Percentiles rank a stretch among this genome's conserved stretches.
Evolutionary conservation across 2,888 invertebrate genomes (phyloP).

Genomic region (Cloeon dipterum): DNA sequence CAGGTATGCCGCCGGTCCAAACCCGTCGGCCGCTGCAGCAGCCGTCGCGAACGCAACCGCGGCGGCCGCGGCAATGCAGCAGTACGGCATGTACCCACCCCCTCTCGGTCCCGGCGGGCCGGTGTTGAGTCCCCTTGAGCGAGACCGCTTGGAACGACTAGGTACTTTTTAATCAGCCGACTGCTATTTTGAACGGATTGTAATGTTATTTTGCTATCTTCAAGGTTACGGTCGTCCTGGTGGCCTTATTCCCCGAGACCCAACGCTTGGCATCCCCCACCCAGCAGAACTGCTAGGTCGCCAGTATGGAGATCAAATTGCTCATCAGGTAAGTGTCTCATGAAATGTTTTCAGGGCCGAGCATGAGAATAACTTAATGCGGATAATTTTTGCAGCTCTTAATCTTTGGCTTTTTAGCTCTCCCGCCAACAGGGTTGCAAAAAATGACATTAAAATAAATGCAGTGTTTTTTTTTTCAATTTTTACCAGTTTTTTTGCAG

Average conservation of each 20-base stretch:
- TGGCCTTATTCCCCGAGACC: conserved; percentile 25
- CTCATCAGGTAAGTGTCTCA: conserved; percentile 31
- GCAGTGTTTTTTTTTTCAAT: no score
- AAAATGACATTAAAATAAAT: no score
- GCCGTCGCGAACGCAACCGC: conserved; percentile 7
- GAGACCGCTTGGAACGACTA: conserved; percentile 65
- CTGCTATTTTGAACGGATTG: conserved; percentile 1
- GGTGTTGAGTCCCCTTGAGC: conserved; percentile 51
- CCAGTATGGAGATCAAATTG: conserved; percentile 60
- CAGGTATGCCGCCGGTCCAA: conserved; percentile 16
- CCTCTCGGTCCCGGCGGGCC: conserved; percentile 26
- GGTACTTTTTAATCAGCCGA: conserved; percentile 37
- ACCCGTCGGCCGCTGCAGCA: background rate
- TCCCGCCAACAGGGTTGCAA: no score
- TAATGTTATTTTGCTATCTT: background rate
- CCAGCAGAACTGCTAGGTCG: conserved; percentile 50
- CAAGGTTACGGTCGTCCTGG: conserved; percentile 33
- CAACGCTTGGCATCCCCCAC: conserved; percentile 38
- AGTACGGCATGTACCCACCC: conserved; percentile 37
- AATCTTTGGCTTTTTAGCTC: no score
- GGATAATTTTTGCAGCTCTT: no score
- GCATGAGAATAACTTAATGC: no score
- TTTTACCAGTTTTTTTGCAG: no score
- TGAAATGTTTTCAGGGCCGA: no score
- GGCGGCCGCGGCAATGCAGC: conserved; percentile 25